phyloP scores from a whole-genome alignment of 2,888 invertebrate species.

The Drosophila fungiperda region DNA sequence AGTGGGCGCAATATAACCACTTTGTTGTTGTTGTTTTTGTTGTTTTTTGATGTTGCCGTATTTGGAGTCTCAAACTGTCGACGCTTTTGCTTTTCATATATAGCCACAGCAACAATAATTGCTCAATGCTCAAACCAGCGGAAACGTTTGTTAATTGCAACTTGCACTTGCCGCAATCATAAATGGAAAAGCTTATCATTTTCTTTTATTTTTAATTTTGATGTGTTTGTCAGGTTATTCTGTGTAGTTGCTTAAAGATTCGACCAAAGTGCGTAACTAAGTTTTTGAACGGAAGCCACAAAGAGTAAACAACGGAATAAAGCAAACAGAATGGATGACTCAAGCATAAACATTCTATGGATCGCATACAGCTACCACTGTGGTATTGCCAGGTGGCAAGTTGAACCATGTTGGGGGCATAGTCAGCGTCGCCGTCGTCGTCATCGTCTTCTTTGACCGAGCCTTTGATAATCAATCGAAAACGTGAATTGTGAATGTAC shows the following conservation, averaged over 20 bases:
- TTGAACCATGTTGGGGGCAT: constrained; percentile 18
- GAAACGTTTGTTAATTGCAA: constrained; percentile 61
- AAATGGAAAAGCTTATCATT: constrained; percentile 12
- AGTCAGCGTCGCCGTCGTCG: constrained; percentile 3
- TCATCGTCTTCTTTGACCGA: not conserved
- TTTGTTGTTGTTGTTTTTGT: constrained; percentile 27
- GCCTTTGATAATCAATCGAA: constrained; percentile 43
- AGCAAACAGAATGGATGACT: constrained; percentile 46
- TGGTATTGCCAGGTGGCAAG: constrained; percentile 12
- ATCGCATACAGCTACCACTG: not conserved
- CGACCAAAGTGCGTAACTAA: constrained; percentile 17
- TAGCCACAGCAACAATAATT: constrained; percentile 58
- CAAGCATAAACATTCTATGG: constrained; percentile 66
- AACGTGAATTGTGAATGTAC: constrained; percentile 52
- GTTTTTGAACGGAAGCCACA: constrained; percentile 12
- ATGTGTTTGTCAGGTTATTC: constrained; percentile 20
- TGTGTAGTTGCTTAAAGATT: constrained; percentile 38
- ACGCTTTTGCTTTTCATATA: constrained; percentile 67
- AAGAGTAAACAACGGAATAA: constrained; percentile 4
- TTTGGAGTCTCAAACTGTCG: constrained; percentile 21
- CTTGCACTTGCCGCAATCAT: constrained; percentile 45
- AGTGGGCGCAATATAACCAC: constrained; percentile 64
- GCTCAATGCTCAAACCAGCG: constrained; percentile 63
- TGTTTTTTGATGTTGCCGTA: constrained; percentile 14
- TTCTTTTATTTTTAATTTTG: not conserved